phyloP scores from a whole-genome alignment of 2,797 vertebrate genomes.

The Hyperoplus lanceolatus region DNA sequence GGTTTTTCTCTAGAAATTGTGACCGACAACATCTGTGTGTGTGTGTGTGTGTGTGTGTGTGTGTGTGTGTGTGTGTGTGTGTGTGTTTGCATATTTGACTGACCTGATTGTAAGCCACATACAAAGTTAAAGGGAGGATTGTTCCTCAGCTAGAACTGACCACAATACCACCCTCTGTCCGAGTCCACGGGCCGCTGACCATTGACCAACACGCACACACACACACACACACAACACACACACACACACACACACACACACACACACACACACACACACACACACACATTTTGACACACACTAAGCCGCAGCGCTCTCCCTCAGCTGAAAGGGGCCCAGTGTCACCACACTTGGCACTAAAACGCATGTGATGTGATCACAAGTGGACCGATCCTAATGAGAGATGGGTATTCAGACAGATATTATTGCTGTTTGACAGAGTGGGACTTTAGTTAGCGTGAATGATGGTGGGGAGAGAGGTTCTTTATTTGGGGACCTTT shows the following conservation, averaged over 20 bases:
- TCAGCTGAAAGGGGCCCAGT: constrained; percentile 58
- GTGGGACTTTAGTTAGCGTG: neutral
- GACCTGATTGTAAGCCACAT: constrained; percentile 59
- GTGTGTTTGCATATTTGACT: constrained; percentile 28
- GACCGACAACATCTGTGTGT: constrained; percentile 40
- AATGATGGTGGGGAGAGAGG: neutral
- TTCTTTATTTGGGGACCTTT: neutral
- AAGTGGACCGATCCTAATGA: constrained; percentile 27
- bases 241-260: constrained; percentile 21
- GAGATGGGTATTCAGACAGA: constrained; percentile 5
- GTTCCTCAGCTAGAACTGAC: constrained; percentile 51
- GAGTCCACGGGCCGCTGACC: constrained; percentile 66
- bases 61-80: constrained; percentile 7
- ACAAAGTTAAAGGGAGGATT: constrained; percentile 59
- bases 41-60: constrained; percentile 4
- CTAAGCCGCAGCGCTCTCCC: constrained; percentile 26
- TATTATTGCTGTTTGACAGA: constrained; percentile 2
- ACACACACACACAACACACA: constrained; percentile 39
- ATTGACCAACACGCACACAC: constrained; percentile 48
- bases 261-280: constrained; percentile 31
- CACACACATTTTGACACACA: constrained; percentile 16
- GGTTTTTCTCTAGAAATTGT: constrained; percentile 13
- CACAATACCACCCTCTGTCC: constrained; percentile 76
- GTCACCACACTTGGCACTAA: constrained; percentile 48
- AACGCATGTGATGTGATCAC: constrained; percentile 34